A percentile compares a stretch with the other conserved stretches of the same genome.
Evolutionary conservation across 2,888 invertebrate species (phyloP).

Genomic region (Drosophila mayaguana): DNA sequence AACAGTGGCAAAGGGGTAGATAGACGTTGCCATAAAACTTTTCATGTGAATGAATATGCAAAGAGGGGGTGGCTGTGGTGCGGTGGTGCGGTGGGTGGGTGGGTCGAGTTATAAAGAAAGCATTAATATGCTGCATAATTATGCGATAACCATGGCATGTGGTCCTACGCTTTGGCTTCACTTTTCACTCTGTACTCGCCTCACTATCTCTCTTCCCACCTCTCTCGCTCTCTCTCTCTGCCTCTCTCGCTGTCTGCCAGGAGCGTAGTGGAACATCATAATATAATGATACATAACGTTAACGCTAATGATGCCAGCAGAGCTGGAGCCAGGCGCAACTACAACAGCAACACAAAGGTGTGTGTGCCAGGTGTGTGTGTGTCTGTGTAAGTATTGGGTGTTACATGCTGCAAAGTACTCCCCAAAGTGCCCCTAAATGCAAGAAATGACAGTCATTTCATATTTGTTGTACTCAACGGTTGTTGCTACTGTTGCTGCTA

Average conservation of each 20-base stretch:
- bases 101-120: constrained; percentile 43
- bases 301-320: constrained; percentile 79
- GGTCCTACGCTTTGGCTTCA: constrained; percentile 15
- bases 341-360: constrained; percentile 45
- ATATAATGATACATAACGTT: constrained; percentile 77
- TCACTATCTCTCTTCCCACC: background rate
- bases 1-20: constrained; percentile 8
- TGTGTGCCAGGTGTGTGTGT: constrained; percentile 53
- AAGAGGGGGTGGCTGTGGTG: background rate
- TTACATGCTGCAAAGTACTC: constrained; percentile 79
- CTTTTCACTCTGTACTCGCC: constrained; percentile 8
- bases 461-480: constrained; percentile 73
- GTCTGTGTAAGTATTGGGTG: constrained; percentile 70
- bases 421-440: constrained; percentile 82
- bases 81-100: background rate
- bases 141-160: constrained; percentile 67
- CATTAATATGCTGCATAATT: constrained; percentile 79
- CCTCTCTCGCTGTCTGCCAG: too few relatives aligned
- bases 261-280: constrained; percentile 54
- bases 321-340: constrained; percentile 43
- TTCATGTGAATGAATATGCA: constrained; percentile 63
- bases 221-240: background rate
- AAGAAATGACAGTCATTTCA: constrained; percentile 80
- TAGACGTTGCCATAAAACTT: constrained; percentile 59
- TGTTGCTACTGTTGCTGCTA: constrained; percentile 28